Percentiles rank a stretch among this genome's conserved stretches.
These are phyloP conservation scores for Brachyhypopomus gauderio DNA, from an alignment of 2,113 vertebrate genomes.

Conservation along the genomic window DNA sequence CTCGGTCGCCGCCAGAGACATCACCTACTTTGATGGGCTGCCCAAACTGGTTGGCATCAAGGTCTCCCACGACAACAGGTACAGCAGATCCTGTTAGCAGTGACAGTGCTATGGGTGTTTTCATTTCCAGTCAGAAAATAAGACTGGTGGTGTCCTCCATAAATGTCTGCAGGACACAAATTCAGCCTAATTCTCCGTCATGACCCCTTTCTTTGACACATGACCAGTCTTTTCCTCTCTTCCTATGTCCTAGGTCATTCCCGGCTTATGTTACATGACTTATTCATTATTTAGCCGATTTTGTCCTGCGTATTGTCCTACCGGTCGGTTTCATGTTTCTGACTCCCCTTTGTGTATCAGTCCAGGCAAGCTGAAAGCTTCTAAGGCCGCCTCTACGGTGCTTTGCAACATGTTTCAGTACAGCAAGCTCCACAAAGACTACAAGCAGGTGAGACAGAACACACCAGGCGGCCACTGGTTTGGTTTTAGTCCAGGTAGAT, in stretches of 20 bases:
- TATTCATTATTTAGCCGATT: slow-evolving; percentile 53
- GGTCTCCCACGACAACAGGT: slow-evolving; percentile 86
- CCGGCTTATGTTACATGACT: slow-evolving; percentile 11
- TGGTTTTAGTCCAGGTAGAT: neutral
- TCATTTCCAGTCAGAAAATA: too few relatives aligned
- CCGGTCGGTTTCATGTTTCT: slow-evolving; percentile 46
- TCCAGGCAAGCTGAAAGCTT: slow-evolving; percentile 83
- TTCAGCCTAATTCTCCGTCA: too few relatives aligned
- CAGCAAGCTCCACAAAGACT: slow-evolving; percentile 92
- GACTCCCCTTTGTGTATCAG: slow-evolving; percentile 64
- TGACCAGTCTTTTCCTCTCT: neutral
- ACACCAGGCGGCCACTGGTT: neutral
- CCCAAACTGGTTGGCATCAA: slow-evolving; percentile 92
- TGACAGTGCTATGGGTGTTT: neutral
- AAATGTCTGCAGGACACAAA: too few relatives aligned
- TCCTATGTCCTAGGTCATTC: neutral
- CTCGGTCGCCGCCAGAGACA: slow-evolving; percentile 84
- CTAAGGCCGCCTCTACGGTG: slow-evolving; percentile 87
- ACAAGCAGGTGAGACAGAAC: slow-evolving; percentile 80
- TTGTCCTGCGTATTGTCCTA: slow-evolving; percentile 38
- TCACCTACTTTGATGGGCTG: slow-evolving; percentile 90
- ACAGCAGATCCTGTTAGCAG: neutral
- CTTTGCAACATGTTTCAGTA: slow-evolving; percentile 96
- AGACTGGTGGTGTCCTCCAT: too few relatives aligned
- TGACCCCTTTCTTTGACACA: neutral